Evolutionary conservation across 2,888 invertebrate species (phyloP), one percentile per base, ranked within the genome.

Genomic region (Nomada fucata): DNA sequence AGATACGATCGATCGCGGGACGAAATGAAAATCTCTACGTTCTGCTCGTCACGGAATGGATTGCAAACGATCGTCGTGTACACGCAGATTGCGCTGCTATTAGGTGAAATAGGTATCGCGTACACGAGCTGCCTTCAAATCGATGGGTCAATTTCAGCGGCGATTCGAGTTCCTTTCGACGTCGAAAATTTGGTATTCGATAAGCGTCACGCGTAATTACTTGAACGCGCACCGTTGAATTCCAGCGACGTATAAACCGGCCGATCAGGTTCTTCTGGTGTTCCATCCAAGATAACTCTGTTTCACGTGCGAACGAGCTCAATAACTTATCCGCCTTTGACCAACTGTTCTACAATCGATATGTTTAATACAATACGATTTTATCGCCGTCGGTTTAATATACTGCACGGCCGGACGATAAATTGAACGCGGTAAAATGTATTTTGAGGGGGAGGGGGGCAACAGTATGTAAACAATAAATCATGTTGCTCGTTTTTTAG

Each of bases 91-190:
- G 57, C 60, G 52, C 44, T 36, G 60, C 70, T 61, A 67, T 81
- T 74, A 70, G 36, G 18, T 53, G 67, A 36, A 61, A 82, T 26
- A 73, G 53, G 42, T 65, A 61, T 18, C 70, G 11, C 50, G 36
- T 13, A 42, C 55, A 20, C 36, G n/a, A n/a, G 81, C 81, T 64
- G 80, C 82, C 81, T 79, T 80, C 81, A 83, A 87, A 86, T 83
- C 87, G 89, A 88, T 87, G 88, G 88, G 80, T 89, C 87, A 87
- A 90, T 90, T 90, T 89, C 80, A 86, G 79, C 83, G 77, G 89
- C 85, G 79, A 89, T 89, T 86, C 86, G 84, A 86, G 84, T 88
- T 84, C 79, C 73, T 80, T 70, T 67, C 76, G 44, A 50, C 70
- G 76, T 83, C 83, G 87, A 84, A 85, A 87, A 86, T 82, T 85